A percentile compares a stretch with the other conserved stretches of the same genome.
phyloP scores from a whole-genome alignment of 2,888 invertebrate genomes.

The Andrena chrysosceles region DNA sequence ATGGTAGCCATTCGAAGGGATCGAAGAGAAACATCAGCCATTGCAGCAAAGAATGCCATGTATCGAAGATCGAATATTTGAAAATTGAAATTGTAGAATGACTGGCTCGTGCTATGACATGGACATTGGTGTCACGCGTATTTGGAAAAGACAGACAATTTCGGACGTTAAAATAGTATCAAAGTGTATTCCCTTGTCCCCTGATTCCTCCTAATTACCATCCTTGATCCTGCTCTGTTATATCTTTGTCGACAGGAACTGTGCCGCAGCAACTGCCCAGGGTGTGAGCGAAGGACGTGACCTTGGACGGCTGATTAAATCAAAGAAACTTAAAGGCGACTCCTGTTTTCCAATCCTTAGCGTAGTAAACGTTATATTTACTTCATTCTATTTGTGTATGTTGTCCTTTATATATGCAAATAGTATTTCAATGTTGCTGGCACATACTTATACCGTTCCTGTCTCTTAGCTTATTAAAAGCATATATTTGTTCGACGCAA shows the following conservation, averaged over 20 bases:
- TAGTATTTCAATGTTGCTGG: neutral
- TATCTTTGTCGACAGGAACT: slow-evolving; percentile 58
- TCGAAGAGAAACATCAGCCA: slow-evolving; percentile 23
- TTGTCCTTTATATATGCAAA: neutral
- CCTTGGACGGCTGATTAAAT: slow-evolving; percentile 31
- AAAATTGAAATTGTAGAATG: slow-evolving; percentile 44
- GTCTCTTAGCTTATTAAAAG: neutral
- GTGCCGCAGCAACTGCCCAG: neutral
- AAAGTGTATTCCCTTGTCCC: slow-evolving; percentile 47
- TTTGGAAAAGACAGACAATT: slow-evolving; percentile 49
- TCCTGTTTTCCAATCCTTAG: slow-evolving; percentile 21
- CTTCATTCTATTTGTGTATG: neutral
- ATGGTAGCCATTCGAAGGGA: slow-evolving; percentile 14
- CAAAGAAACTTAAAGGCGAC: slow-evolving; percentile 60
- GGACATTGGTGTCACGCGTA: slow-evolving; percentile 46
- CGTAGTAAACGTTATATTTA: neutral
- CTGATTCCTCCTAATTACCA: slow-evolving; percentile 42
- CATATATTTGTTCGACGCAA: neutral
- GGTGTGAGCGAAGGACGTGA: neutral
- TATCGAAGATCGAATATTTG: slow-evolving; percentile 26
- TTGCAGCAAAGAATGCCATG: slow-evolving; percentile 8
- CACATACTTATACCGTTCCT: neutral
- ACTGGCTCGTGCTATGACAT: slow-evolving; percentile 41
- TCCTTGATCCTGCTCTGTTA: slow-evolving; percentile 23
- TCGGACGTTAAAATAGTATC: slow-evolving; percentile 47